Evolutionary conservation across 2,113 vertebrate genomes (phyloP).

Genomic region (Rana temporaria): DNA sequence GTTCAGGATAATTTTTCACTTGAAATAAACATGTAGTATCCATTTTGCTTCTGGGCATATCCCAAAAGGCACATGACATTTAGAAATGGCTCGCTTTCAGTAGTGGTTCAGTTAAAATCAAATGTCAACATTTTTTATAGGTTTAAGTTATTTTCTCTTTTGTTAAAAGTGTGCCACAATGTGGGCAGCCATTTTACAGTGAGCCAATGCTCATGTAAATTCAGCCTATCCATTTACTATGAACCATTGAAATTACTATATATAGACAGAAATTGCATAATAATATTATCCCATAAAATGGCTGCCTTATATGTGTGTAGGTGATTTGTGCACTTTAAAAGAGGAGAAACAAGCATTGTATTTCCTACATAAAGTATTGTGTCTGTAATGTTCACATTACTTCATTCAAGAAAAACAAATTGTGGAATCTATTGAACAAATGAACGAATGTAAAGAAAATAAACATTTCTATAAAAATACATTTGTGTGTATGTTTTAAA

Average conservation of each 20-base stretch:
- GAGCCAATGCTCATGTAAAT: not conserved
- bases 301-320: conserved; percentile 12
- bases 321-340: conserved; percentile 38
- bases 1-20: conserved; percentile 28
- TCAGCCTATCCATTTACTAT: not conserved
- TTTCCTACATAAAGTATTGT: not conserved
- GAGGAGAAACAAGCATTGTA: not conserved
- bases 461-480: not conserved
- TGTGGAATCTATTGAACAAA: not conserved
- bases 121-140: not conserved
- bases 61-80: conserved; percentile 14
- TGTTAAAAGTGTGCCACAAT: conserved; percentile 14
- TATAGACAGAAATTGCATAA: not conserved
- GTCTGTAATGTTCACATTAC: not conserved
- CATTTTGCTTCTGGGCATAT: conserved; percentile 9
- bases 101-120: conserved; percentile 1
- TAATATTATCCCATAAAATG: conserved; percentile 11
- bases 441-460: not conserved
- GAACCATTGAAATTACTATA: not conserved
- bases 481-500: conserved; percentile 17
- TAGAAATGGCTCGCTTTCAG: not conserved
- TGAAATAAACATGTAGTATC: conserved; percentile 13
- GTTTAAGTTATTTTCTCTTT: conserved; percentile 3
- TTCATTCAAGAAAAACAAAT: not conserved
- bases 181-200: conserved; percentile 13